Percentiles rank a stretch among this genome's conserved stretches.
phyloP scores from a whole-genome alignment of 2,888 invertebrate species.

The Polydesmus complanatus region DNA sequence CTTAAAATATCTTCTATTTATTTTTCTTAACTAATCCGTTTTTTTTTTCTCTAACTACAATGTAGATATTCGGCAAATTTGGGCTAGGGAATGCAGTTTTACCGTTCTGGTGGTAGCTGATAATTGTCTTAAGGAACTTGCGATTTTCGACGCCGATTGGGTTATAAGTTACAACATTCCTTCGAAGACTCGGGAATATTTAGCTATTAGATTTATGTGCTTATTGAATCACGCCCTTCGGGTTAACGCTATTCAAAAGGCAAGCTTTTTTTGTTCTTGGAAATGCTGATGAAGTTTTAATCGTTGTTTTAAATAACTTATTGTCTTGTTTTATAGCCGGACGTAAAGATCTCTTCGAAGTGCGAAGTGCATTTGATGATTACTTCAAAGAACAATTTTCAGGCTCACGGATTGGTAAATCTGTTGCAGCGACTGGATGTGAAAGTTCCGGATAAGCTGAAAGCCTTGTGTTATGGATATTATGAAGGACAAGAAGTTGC shows the following conservation, averaged over 20 bases:
- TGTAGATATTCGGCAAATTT: neutral
- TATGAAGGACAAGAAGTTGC: neutral
- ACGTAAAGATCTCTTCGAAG: neutral
- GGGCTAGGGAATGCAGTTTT: no score
- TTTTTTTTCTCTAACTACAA: no score
- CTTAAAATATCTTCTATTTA: no score
- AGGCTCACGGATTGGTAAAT: slow-evolving; percentile 4
- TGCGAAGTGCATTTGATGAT: slow-evolving; percentile 5
- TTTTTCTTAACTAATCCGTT: no score
- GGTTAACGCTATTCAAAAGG: neutral
- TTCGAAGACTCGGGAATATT: slow-evolving; percentile 26
- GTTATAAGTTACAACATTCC: slow-evolving; percentile 60
- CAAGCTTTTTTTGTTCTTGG: no score
- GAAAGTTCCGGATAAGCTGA: slow-evolving; percentile 1
- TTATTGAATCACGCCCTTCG: neutral
- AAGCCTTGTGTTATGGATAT: neutral
- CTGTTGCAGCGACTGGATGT: neutral
- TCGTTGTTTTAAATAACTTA: neutral
- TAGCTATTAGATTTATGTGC: slow-evolving; percentile 9
- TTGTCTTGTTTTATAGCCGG: neutral
- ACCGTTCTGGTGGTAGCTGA: slow-evolving; percentile 53
- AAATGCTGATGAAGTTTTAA: no score
- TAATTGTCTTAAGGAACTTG: slow-evolving; percentile 44
- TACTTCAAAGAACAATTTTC: slow-evolving; percentile 2
- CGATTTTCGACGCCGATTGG: slow-evolving; percentile 48